Evolutionary conservation across 2,888 invertebrate species (phyloP).

Genomic region (Nephrocerus scutellatus): DNA sequence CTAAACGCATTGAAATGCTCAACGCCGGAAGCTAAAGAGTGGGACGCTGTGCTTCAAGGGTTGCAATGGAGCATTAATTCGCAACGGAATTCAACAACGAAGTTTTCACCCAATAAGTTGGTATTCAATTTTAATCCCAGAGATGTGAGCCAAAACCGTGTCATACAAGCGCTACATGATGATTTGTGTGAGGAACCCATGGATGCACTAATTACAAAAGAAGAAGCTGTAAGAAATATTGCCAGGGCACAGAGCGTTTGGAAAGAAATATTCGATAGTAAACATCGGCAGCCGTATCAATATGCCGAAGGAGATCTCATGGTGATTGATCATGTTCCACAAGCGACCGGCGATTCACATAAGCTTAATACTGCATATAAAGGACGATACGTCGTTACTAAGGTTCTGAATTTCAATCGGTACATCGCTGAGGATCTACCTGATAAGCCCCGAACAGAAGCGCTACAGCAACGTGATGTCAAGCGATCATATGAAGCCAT

Average conservation of each 20-base stretch:
- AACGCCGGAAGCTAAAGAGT: slow-evolving; percentile 9
- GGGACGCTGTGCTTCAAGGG: slow-evolving; percentile 16
- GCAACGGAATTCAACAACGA: slow-evolving; percentile 16
- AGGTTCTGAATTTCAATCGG: slow-evolving; percentile 11
- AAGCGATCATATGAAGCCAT: slow-evolving; percentile 17
- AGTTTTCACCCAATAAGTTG: slow-evolving; percentile 18
- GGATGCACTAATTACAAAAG: neutral
- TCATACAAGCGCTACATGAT: slow-evolving; percentile 12
- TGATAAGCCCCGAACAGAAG: slow-evolving; percentile 9
- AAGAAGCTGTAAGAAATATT: neutral
- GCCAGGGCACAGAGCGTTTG: slow-evolving; percentile 4
- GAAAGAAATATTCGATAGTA: slow-evolving; percentile 14
- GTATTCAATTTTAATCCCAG: slow-evolving; percentile 21
- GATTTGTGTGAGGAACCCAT: neutral
- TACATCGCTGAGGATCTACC: slow-evolving; percentile 16
- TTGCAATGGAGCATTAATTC: slow-evolving; percentile 21
- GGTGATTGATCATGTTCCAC: slow-evolving; percentile 10
- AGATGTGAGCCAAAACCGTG: slow-evolving; percentile 14
- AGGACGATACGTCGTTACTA: slow-evolving; percentile 15
- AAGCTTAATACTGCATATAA: slow-evolving; percentile 15
- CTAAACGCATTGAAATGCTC: slow-evolving; percentile 16
- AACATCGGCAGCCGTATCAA: slow-evolving; percentile 9
- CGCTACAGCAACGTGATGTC: slow-evolving; percentile 15
- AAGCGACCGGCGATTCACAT: slow-evolving; percentile 12
- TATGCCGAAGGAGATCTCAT: slow-evolving; percentile 13